These are phyloP conservation scores for Zelleria hepariella DNA, from an alignment of 2,888 invertebrate genomes.

Conservation along the genomic window DNA sequence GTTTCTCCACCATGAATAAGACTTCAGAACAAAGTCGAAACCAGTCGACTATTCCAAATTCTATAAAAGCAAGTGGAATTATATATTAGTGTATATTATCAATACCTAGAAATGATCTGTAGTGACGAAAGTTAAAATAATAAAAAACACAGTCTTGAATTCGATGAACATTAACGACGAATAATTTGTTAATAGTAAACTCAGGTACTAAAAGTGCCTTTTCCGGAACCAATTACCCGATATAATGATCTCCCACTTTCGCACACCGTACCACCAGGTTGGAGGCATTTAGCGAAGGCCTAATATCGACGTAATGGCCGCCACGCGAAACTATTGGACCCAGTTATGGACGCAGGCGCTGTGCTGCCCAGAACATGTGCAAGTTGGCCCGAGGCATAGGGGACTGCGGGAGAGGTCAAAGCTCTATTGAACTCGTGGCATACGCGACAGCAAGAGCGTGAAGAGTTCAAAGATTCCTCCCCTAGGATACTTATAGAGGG, in stretches of 20 bases:
- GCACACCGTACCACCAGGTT: constrained; percentile 1
- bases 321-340: constrained; percentile 28
- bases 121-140: too few relatives aligned
- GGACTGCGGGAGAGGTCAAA: neutral
- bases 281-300: constrained; percentile 17
- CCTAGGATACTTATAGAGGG: neutral
- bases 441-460: neutral
- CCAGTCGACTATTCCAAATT: too few relatives aligned
- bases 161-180: too few relatives aligned
- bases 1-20: too few relatives aligned
- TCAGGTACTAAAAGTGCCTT: too few relatives aligned
- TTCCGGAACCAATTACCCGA: too few relatives aligned
- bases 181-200: too few relatives aligned
- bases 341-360: constrained; percentile 12
- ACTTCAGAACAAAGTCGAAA: too few relatives aligned
- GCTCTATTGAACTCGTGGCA: neutral
- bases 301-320: constrained; percentile 33
- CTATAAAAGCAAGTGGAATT: too few relatives aligned
- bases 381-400: neutral
- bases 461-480: neutral
- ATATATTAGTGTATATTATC: too few relatives aligned
- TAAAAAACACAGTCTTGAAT: too few relatives aligned
- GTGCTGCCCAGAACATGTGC: neutral
- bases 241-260: neutral
- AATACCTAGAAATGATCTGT: too few relatives aligned